Conservation (phyloP, 1,140 invertebrate genomes). For the Apis dorsata region DNA sequence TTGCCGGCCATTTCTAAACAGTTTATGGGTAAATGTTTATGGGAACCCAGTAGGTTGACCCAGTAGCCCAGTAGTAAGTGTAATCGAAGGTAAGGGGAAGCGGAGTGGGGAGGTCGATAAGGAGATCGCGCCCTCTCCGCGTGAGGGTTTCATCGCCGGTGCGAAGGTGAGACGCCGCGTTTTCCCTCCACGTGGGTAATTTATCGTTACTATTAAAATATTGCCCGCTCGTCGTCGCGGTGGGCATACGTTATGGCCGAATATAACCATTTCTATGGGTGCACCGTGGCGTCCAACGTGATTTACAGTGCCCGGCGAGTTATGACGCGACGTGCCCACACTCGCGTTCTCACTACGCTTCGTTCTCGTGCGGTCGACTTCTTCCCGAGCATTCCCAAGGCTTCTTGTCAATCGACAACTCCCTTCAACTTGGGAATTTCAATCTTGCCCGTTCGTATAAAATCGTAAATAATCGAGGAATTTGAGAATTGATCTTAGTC, state of each 20-base stretch:
- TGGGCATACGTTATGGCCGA: conserved; percentile 77
- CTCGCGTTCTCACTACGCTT: conserved; percentile 61
- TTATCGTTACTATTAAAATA: conserved; percentile 79
- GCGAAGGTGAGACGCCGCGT: conserved; percentile 59
- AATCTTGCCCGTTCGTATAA: background rate
- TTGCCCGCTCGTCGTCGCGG: conserved; percentile 75
- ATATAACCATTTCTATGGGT: conserved; percentile 78
- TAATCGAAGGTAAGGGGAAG: background rate
- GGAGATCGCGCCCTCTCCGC: conserved; percentile 61
- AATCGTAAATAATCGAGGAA: background rate
- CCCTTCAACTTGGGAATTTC: conserved; percentile 6
- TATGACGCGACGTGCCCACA: conserved; percentile 73
- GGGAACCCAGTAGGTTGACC: background rate
- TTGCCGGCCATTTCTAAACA: background rate
- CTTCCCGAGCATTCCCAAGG: conserved; percentile 32
- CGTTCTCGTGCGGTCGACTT: conserved; percentile 49
- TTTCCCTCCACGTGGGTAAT: conserved; percentile 73
- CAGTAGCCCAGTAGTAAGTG: too few species aligned
- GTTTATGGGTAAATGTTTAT: background rate
- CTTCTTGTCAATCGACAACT: conserved; percentile 19
- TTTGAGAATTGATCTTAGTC: background rate
- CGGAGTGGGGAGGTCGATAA: conserved; percentile 3
- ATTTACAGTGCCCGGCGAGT: conserved; percentile 77
- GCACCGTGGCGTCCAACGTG: conserved; percentile 75
- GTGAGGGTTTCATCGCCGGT: conserved; percentile 72